A percentile compares a stretch with the other conserved stretches of the same genome.
phyloP scores from a whole-genome alignment of 2,888 invertebrate genomes.

The Ischnus inquisitorius region DNA sequence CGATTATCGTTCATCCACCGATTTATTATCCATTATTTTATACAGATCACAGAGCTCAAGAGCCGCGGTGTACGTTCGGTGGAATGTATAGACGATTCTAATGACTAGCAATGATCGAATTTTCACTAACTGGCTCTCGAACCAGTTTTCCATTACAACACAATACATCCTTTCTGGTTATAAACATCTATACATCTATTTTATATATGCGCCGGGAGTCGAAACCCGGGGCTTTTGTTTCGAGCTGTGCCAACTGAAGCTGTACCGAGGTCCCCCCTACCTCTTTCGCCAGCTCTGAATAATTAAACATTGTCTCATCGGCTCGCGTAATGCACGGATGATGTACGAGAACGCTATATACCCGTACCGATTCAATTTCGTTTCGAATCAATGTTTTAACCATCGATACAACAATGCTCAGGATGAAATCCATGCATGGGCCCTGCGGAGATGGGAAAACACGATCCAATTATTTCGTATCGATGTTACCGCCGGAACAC shows the following conservation, averaged over 20 bases:
- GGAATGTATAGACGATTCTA: neutral
- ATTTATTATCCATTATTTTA: slow-evolving; percentile 44
- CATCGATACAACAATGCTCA: slow-evolving; percentile 38
- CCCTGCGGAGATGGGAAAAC: neutral
- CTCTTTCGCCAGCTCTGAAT: slow-evolving; percentile 34
- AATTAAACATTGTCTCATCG: slow-evolving; percentile 54
- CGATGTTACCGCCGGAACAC: slow-evolving; percentile 15
- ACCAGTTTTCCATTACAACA: slow-evolving; percentile 46
- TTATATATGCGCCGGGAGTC: neutral
- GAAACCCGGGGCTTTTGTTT: neutral
- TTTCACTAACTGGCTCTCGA: slow-evolving; percentile 26
- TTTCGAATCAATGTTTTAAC: slow-evolving; percentile 48
- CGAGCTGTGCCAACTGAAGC: slow-evolving; percentile 3
- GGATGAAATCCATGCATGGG: slow-evolving; percentile 14
- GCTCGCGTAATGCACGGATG: slow-evolving; percentile 41
- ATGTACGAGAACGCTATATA: slow-evolving; percentile 32
- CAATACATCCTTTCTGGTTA: neutral
- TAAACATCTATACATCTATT: neutral
- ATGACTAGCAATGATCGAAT: neutral
- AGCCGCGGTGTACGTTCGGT: neutral
- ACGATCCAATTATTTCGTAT: slow-evolving; percentile 47
- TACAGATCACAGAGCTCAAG: neutral
- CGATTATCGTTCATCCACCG: neutral
- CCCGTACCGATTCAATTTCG: neutral
- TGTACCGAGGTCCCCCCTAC: neutral